Evolutionary conservation across 2,797 vertebrate species (phyloP).

Genomic region (Anguilla anguilla): DNA sequence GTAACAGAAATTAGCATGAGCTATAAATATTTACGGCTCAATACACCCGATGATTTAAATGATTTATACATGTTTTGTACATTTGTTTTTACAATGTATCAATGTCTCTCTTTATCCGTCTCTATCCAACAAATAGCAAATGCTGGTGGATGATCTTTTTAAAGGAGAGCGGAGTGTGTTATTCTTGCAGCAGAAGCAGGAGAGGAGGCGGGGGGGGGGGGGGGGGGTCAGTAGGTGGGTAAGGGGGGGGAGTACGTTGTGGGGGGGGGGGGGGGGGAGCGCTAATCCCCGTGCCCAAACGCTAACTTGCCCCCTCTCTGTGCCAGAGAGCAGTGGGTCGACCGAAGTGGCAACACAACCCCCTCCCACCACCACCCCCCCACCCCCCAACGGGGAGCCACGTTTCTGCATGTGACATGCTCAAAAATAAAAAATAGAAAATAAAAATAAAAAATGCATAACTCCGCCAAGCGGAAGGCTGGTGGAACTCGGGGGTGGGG

Average conservation of each 20-base stretch:
- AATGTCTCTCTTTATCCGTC: background rate
- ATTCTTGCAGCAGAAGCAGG: background rate
- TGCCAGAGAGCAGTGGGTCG: background rate
- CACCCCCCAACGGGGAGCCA: background rate
- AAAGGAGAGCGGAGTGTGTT: background rate
- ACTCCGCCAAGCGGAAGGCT: background rate
- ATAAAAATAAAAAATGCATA: background rate
- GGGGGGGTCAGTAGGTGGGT: background rate
- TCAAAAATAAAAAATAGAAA: background rate
- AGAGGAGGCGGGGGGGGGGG: background rate
- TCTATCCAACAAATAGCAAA: background rate
- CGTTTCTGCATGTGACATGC: background rate
- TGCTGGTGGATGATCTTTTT: background rate
- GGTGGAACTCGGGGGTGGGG: background rate
- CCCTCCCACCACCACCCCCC: background rate
- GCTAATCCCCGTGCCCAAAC: background rate
- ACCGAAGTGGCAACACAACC: background rate
- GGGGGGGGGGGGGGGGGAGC: too few species aligned
- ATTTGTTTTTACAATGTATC: background rate
- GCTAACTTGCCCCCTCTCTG: background rate
- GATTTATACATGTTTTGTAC: background rate
- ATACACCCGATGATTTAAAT: background rate
- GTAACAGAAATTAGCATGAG: background rate
- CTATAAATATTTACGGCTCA: background rate
- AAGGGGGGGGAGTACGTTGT: background rate